Conservation (phyloP, 2,797 vertebrate genomes). For the Ceryle rudis region DNA sequence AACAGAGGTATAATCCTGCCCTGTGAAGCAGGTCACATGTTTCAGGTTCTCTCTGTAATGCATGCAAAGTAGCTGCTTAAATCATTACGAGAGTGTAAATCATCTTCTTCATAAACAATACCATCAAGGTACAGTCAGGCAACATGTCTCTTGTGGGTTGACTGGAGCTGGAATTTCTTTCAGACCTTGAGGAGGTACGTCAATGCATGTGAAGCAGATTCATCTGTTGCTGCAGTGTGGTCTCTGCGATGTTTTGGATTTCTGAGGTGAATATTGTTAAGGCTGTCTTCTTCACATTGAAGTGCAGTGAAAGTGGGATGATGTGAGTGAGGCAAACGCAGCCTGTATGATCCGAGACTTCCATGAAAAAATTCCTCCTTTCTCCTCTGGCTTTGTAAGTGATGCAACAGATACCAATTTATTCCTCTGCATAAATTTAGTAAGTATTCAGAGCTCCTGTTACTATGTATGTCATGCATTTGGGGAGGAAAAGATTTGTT, state of each 20-base stretch:
- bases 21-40: conserved; percentile 67
- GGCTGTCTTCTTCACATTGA: conserved; percentile 18
- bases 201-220: conserved; percentile 30
- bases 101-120: conserved; percentile 69
- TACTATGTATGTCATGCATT: neutral
- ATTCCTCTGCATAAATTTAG: conserved; percentile 32
- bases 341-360: neutral
- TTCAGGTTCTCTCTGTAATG: conserved; percentile 66
- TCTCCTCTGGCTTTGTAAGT: conserved; percentile 39
- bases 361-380: conserved; percentile 27
- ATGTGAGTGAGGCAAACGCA: neutral
- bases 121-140: conserved; percentile 62
- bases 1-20: conserved; percentile 69
- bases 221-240: conserved; percentile 43
- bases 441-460: conserved; percentile 53
- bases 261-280: conserved; percentile 24
- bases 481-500: neutral
- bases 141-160: conserved; percentile 66
- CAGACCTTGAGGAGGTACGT: conserved; percentile 47
- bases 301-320: conserved; percentile 32
- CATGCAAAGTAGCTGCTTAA: conserved; percentile 68
- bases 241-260: conserved; percentile 54
- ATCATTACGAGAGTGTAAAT: conserved; percentile 69
- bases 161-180: conserved; percentile 61
- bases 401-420: neutral